Base-by-base conservation (phyloP, 2,113 vertebrate genomes). In the Polypterus senegalus region DNA sequence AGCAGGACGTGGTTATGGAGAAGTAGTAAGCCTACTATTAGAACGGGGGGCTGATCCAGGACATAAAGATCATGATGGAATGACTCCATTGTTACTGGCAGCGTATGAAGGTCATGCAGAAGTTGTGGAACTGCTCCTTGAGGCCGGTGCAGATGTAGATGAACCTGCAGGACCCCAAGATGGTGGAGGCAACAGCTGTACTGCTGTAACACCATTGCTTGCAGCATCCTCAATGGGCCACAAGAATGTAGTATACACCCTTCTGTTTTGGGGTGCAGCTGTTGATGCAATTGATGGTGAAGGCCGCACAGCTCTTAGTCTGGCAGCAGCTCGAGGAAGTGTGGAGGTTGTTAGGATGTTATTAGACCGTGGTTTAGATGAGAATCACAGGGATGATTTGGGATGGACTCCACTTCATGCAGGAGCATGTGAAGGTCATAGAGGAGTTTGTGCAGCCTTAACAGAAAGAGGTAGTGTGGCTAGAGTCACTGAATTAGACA, bases 371-470 rank as follows among this genome's bases (percentile, higher is more conserved):
- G 88, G 89, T 5, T 74, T 91, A 61, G 86, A 90, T 6, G 83
- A 87, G 67, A 89, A 89, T 67, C 88, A 88, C 65, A 82, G 84
- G 48, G 89, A 91, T n/a, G 79, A 83, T 48, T 65, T 87, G 3
- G 89, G 88, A 59, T 90, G 89, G 89, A 87, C 87, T 1, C 86
- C 87, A 0, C 64, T 89, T 47, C 89, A 90, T 4, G 74, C 86
- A 7, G 89, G 86, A 1, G 85, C 87, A 1, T 87, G 83, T 63
- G 85, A 86, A 66, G 88, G 89, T 46, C 86, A 89, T 51, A 74
- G 73, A n/a, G 65, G 58, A 5, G 68, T 78, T 4, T 90, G 88
- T 58, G 79, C 76, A 5, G 69, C 76, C 44, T 70, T 91, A 51
- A 77, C 83, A 3, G 84, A 87, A 60, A 69, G 66, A 10, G 83